Percentiles rank a stretch among this genome's conserved stretches.
These are phyloP conservation scores for Acleris literana DNA, from an alignment of 2,888 invertebrate species.

Conservation along the genomic window DNA sequence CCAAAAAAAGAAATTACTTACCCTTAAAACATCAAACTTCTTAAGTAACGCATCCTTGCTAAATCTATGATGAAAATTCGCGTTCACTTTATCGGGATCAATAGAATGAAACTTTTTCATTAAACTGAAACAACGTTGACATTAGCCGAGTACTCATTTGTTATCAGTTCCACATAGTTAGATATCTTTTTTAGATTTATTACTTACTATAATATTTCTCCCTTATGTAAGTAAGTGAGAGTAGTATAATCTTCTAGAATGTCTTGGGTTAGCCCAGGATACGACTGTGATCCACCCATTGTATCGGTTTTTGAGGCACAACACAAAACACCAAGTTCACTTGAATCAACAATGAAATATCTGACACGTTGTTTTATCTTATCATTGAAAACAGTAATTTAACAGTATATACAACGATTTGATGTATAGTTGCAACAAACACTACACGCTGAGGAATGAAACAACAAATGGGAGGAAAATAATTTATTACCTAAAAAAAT, in stretches of 20 bases:
- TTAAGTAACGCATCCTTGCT: slow-evolving; percentile 78
- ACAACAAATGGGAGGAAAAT: slow-evolving; percentile 52
- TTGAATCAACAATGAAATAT: slow-evolving; percentile 27
- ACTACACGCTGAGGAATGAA: slow-evolving; percentile 9
- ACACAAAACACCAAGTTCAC: slow-evolving; percentile 5
- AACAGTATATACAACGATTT: too few species aligned
- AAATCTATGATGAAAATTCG: slow-evolving; percentile 78
- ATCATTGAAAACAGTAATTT: slow-evolving; percentile 7
- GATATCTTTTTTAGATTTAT: not conserved
- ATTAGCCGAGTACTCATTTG: not conserved
- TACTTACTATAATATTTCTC: slow-evolving; percentile 86
- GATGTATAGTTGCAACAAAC: too few species aligned
- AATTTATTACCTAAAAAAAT: slow-evolving; percentile 65
- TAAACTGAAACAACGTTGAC: slow-evolving; percentile 66
- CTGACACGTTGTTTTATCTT: slow-evolving; percentile 27
- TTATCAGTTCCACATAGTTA: too few species aligned
- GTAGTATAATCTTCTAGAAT: slow-evolving; percentile 84
- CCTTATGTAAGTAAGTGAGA: slow-evolving; percentile 84
- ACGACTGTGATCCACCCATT: slow-evolving; percentile 80
- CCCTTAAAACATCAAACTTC: slow-evolving; percentile 87
- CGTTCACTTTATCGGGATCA: slow-evolving; percentile 66
- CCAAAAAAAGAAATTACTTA: slow-evolving; percentile 50
- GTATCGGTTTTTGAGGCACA: slow-evolving; percentile 12
- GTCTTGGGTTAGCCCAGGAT: slow-evolving; percentile 81
- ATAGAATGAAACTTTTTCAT: slow-evolving; percentile 83